Evolutionary conservation across 2,888 invertebrate genomes (phyloP).

Genomic region (Acrobeloides nanus): DNA sequence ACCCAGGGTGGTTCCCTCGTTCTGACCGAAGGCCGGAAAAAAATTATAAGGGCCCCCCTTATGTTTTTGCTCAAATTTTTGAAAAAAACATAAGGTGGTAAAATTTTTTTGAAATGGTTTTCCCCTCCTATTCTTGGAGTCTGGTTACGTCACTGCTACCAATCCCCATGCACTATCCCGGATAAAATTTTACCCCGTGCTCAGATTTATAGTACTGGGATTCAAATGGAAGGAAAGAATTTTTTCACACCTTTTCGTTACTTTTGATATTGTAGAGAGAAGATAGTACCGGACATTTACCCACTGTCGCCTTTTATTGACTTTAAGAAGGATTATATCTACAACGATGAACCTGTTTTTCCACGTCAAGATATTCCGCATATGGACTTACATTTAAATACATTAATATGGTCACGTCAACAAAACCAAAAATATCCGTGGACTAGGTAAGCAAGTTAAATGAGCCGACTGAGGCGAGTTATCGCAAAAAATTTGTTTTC

Average conservation of each 20-base stretch:
- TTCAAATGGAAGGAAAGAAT: no score
- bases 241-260: neutral
- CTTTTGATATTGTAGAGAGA: slow-evolving; percentile 18
- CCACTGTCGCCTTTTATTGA: slow-evolving; percentile 48
- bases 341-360: slow-evolving; percentile 39
- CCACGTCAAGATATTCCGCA: slow-evolving; percentile 18
- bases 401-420: slow-evolving; percentile 40
- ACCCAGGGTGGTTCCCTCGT: no score
- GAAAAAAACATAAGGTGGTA: no score
- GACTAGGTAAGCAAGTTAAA: slow-evolving; percentile 33
- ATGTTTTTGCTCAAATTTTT: no score
- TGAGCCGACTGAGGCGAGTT: slow-evolving; percentile 2
- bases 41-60: no score
- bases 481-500: slow-evolving; percentile 10
- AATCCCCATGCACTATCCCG: no score
- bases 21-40: no score
- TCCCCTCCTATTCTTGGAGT: no score
- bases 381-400: slow-evolving; percentile 31
- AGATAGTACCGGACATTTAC: slow-evolving; percentile 33
- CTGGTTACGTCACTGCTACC: no score
- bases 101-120: no score
- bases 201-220: no score
- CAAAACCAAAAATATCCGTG: slow-evolving; percentile 52
- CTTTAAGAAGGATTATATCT: slow-evolving; percentile 37
- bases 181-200: no score